Evolutionary conservation across 2,797 vertebrate genomes (phyloP).

Genomic region (Phoxinus dragarum): DNA sequence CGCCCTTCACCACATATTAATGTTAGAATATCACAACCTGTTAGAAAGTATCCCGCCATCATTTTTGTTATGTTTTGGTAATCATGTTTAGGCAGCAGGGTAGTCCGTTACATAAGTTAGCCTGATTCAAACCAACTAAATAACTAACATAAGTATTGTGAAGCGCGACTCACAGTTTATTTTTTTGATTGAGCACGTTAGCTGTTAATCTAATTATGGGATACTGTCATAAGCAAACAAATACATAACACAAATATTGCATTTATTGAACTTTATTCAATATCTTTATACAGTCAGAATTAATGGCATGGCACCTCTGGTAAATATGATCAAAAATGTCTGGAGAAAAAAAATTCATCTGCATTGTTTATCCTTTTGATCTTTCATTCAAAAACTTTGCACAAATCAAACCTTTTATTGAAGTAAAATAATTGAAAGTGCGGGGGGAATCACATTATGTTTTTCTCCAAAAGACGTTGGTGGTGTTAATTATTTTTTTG

Average conservation of each 20-base stretch:
- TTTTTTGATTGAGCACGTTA: background rate
- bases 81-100: background rate
- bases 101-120: background rate
- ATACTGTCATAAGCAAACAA: background rate
- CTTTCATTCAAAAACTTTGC: no score
- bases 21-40: background rate
- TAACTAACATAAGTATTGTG: background rate
- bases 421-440: no score
- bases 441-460: no score
- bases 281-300: no score
- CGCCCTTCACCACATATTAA: constrained; percentile 7
- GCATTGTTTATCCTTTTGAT: no score
- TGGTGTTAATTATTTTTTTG: background rate
- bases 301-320: no score
- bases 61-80: background rate
- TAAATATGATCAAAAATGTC: no score
- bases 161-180: background rate
- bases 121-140: background rate
- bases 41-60: background rate
- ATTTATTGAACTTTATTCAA: no score
- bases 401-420: no score
- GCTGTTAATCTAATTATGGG: background rate
- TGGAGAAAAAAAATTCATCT: no score
- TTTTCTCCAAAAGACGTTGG: background rate
- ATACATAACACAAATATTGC: no score